These are phyloP conservation scores for Podiceps cristatus DNA, from an alignment of 2,113 vertebrate genomes.

Conservation along the genomic window DNA sequence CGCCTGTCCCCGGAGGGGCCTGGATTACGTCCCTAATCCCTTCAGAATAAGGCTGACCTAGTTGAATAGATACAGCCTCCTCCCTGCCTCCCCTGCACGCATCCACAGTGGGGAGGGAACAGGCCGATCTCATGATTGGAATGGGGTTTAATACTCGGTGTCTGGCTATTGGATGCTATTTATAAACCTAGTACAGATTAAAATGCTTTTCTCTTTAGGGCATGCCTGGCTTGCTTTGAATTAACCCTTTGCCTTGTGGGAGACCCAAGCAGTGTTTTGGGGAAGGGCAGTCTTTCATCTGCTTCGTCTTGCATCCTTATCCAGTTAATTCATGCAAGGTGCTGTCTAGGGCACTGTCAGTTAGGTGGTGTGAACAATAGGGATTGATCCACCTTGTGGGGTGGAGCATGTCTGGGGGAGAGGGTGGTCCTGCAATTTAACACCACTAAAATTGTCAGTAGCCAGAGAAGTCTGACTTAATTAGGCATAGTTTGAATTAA, in stretches of 20 bases:
- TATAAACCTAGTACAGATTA: constrained; percentile 64
- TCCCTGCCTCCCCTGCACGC: neutral
- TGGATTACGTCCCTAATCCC: constrained; percentile 74
- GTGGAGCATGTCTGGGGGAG: neutral
- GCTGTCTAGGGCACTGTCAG: neutral
- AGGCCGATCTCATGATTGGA: neutral
- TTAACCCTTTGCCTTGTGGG: constrained; percentile 5
- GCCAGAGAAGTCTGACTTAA: neutral
- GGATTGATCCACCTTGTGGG: rapidly evolving
- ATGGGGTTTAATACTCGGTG: constrained; percentile 10
- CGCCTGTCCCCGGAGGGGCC: constrained; percentile 25
- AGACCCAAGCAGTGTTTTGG: neutral
- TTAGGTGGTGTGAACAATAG: neutral
- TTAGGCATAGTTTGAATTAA: neutral
- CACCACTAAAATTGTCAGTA: neutral
- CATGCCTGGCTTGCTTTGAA: constrained; percentile 53
- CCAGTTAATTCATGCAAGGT: neutral
- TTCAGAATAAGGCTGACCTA: constrained; percentile 78
- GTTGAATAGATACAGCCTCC: constrained; percentile 54
- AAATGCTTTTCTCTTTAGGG: constrained; percentile 67
- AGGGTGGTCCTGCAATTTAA: neutral
- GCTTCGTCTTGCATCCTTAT: neutral
- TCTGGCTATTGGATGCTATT: constrained; percentile 55
- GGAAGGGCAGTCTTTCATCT: neutral
- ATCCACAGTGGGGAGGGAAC: neutral